Base-by-base conservation (phyloP, 35 echinoderm and acorn worm genomes). In the Diadema setosum region DNA sequence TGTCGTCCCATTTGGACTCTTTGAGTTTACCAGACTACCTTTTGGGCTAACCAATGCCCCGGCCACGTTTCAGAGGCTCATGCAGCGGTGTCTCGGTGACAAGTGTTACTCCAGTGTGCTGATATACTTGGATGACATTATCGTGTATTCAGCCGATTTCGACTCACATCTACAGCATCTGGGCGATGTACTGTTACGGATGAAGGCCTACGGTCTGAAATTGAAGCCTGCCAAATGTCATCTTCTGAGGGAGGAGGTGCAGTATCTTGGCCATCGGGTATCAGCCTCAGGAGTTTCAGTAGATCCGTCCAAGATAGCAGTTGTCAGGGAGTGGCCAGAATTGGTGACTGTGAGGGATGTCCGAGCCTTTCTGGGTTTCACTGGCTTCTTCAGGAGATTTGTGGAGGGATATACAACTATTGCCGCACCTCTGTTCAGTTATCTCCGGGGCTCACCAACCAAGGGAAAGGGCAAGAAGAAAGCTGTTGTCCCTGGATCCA, bases 311-410 rank as follows among this genome's bases (percentile, higher is more conserved):
- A 85, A 85, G 52, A 33, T 59, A 33, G 3, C 15, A 0, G 50
- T 43, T 0, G 31, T 85, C 25, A 25, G 40, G 17, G 6, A 31
- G 6, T 85, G 83, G 83, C 81, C 89, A 2, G 11, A 34, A 41
- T 82, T 69, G 25, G 80, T 24, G 15, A 29, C 49, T 12, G 80
- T 88, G 45, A 88, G 50, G 11, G 43, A n/a, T n/a, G n/a, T n/a
- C n/a, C n/a, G n/a, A n/a, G n/a, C n/a, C n/a, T n/a, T n/a, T n/a
- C n/a, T n/a, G n/a, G n/a, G n/a, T n/a, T n/a, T n/a, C n/a, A n/a
- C n/a, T n/a, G n/a, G n/a, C n/a, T n/a, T n/a, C n/a, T 94, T 84
- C 81, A 70, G 49, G 43, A 84, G 81, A 43, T 89, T 94, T 75
- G 80, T 89, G 40, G 11, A 39, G 18, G 65, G 70, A 11, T 84